These are phyloP conservation scores for Xenopus laevis DNA, from an alignment of 2,113 vertebrate genomes.

Conservation along the genomic window DNA sequence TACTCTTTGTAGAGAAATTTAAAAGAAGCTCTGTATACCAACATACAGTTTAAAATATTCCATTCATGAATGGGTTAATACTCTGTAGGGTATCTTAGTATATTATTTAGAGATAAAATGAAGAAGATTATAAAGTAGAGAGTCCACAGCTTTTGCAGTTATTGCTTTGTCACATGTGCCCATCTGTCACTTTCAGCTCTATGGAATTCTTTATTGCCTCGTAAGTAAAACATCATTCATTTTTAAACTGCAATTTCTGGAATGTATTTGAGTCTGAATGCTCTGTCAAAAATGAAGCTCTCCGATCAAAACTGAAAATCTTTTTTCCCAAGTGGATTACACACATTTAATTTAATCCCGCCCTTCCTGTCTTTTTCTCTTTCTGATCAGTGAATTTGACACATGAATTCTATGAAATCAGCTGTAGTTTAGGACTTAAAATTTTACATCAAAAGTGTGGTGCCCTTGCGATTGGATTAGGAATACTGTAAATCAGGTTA, in stretches of 20 bases:
- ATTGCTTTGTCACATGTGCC: not conserved
- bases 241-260: constrained; percentile 45
- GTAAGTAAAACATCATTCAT: constrained; percentile 45
- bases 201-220: constrained; percentile 19
- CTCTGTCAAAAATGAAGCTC: constrained; percentile 35
- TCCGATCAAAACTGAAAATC: constrained; percentile 11
- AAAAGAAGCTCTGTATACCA: no score
- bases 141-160: constrained; percentile 25
- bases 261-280: constrained; percentile 45
- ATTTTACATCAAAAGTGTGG: constrained; percentile 27
- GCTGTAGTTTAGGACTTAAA: constrained; percentile 40
- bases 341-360: constrained; percentile 46
- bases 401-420: constrained; percentile 40
- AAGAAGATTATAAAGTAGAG: constrained; percentile 1
- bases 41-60: no score
- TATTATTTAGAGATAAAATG: constrained; percentile 7
- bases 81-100: not conserved
- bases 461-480: not conserved
- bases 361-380: constrained; percentile 37
- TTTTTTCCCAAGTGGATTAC: constrained; percentile 41
- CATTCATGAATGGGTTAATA: not conserved
- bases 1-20: no score
- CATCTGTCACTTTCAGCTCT: constrained; percentile 18
- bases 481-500: not conserved
- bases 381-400: constrained; percentile 42